Percentiles rank a stretch among this genome's conserved stretches.
Conservation (phyloP, 2,113 vertebrate species). For the Ceuthmochares aereus region DNA sequence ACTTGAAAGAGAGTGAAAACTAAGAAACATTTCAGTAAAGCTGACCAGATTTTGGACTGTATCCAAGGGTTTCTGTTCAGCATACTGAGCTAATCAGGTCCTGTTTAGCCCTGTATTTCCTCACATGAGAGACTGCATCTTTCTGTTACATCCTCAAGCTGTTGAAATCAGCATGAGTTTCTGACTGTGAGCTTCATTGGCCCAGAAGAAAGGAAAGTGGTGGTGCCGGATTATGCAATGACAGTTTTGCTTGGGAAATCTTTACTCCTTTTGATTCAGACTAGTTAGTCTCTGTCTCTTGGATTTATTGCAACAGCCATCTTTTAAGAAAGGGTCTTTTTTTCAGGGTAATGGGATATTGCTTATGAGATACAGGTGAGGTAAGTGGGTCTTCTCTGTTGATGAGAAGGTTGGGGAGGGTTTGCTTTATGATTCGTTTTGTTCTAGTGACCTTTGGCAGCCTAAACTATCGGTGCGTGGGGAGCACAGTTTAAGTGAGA, state of each 20-base stretch:
- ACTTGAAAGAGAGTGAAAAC: background rate
- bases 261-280: background rate
- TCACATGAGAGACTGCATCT: background rate
- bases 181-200: background rate
- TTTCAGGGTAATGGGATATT: background rate
- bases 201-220: conserved; percentile 13
- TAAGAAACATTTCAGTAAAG: background rate
- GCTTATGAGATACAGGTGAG: background rate
- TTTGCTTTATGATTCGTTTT: background rate
- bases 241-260: background rate
- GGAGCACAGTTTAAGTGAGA: background rate
- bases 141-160: background rate
- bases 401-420: background rate
- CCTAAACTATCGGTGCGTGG: background rate
- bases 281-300: background rate
- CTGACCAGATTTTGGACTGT: background rate
- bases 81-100: background rate
- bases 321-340: background rate
- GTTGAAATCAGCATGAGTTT: background rate
- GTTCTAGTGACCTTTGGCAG: rapidly evolving
- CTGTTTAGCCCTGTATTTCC: background rate
- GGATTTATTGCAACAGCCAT: background rate
- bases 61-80: background rate
- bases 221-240: background rate
- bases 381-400: background rate